These are phyloP conservation scores for Pipistrellus pipistrellus DNA, from an alignment of 2,797 vertebrate species.

Conservation along the genomic window DNA sequence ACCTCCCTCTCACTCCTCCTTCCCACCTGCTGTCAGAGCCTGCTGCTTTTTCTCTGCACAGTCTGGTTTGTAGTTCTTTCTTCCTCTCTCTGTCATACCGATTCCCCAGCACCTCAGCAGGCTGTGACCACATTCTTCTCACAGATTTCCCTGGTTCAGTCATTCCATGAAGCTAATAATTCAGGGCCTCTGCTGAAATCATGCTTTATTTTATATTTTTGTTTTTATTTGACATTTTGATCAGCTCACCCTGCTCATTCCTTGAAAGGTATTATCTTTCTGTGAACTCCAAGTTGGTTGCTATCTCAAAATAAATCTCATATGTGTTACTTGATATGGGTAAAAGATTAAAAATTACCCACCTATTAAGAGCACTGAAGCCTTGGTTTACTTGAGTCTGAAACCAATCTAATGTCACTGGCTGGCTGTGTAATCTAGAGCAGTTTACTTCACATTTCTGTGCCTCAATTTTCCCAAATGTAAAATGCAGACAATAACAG, in stretches of 20 bases:
- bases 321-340: not conserved
- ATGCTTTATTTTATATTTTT: not conserved
- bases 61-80: conserved; percentile 67
- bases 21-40: conserved; percentile 76
- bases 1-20: conserved; percentile 50
- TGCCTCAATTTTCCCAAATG: not conserved
- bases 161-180: not conserved
- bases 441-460: not conserved
- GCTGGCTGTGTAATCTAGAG: not conserved
- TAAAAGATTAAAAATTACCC: not conserved
- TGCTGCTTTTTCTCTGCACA: conserved; percentile 74
- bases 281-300: not conserved
- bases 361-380: not conserved
- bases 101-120: not conserved
- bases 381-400: not conserved
- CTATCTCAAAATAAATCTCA: not conserved
- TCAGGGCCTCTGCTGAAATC: not conserved
- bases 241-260: not conserved
- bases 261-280: not conserved
- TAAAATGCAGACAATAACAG: not conserved
- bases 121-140: not conserved
- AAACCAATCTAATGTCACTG: not conserved
- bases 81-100: not conserved
- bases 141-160: not conserved
- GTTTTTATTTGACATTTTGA: conserved; percentile 26